Base-by-base conservation (phyloP, 1,140 invertebrate species). In the Stenopsyche tienmushanensis region DNA sequence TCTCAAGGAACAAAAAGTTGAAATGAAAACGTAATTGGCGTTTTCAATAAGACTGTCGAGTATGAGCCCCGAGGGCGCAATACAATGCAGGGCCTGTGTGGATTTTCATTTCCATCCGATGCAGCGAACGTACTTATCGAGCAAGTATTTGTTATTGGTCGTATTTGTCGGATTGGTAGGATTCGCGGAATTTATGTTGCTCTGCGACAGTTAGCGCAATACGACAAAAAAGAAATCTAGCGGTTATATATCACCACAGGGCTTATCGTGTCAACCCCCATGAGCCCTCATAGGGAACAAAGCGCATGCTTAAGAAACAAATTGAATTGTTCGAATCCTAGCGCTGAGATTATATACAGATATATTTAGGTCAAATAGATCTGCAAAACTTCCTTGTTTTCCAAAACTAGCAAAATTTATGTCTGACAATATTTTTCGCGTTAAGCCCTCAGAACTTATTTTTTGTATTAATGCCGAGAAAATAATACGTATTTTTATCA, bases 131-230 rank as follows among this genome's bases (percentile, higher is more conserved):
- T 29, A 55, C 52, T 55, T 55, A 55, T 55, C 26, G 52, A 52
- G 21, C 13, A 25, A 24, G 25, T 34, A 39, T 50, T 21, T 5
- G 47, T 18, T 17, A 44, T 17, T 44, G 41, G 2, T 17, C 41
- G 41, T 1, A 9, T 42, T n/a, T 9, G 9, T 9, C n/a, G 41
- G 1, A 49, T 49, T 49, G 47, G 47, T 49, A 20, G 52, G 52
- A 55, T 55, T 39, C 24, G 17, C 24, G 24, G 29, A 20, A 55
- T 55, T 55, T 55, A 55, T 55, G 29, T 23, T 39, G 26, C 52
- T 34, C 24, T 5, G 26, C 52, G 26, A 34, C n/a, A n/a, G n/a
- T n/a, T 34, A 34, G 3, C 25, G 15, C 20, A 15, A 39, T 18
- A 39, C n/a, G 13, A 2, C 29, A 55, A 34, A 34, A 55, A 20